These are phyloP conservation scores for Emmelina monodactyla DNA, from an alignment of 2,888 invertebrate species.

Conservation along the genomic window DNA sequence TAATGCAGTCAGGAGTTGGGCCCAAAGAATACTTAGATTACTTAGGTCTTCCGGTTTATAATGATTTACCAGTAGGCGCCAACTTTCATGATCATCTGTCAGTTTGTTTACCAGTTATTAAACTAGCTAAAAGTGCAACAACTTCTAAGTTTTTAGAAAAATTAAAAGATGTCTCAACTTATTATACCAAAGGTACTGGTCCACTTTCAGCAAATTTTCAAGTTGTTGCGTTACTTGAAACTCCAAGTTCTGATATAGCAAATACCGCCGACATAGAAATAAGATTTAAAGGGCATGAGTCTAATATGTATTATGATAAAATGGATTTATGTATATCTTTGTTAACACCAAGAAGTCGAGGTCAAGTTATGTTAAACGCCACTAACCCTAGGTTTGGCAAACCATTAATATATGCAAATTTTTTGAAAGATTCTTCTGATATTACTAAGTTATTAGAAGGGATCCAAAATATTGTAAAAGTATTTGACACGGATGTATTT, in stretches of 20 bases:
- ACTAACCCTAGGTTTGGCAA: slow-evolving; percentile 42
- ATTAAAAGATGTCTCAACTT: slow-evolving; percentile 46
- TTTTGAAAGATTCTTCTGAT: slow-evolving; percentile 40
- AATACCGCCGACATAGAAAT: slow-evolving; percentile 52
- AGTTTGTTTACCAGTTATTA: slow-evolving; percentile 50
- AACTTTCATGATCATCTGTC: slow-evolving; percentile 58
- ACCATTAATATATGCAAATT: slow-evolving; percentile 53
- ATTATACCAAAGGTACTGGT: slow-evolving; percentile 45
- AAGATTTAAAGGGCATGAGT: slow-evolving; percentile 50
- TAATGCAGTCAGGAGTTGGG: slow-evolving; percentile 56
- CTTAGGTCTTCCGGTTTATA: slow-evolving; percentile 34
- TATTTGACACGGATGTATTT: slow-evolving; percentile 56
- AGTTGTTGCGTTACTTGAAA: slow-evolving; percentile 48
- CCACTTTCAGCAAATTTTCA: slow-evolving; percentile 56
- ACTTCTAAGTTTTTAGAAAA: slow-evolving; percentile 41
- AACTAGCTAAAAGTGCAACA: slow-evolving; percentile 39
- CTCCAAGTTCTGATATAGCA: slow-evolving; percentile 40
- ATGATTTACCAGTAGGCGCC: slow-evolving; percentile 47
- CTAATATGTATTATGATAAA: slow-evolving; percentile 55
- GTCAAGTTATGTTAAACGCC: slow-evolving; percentile 46
- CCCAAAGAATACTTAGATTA: slow-evolving; percentile 54
- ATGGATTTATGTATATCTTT: slow-evolving; percentile 49
- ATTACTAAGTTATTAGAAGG: slow-evolving; percentile 48
- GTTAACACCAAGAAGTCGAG: slow-evolving; percentile 52
- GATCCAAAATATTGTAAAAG: slow-evolving; percentile 42